Evolutionary conservation across 2,888 invertebrate genomes (phyloP).

Genomic region (Tetanocera ferruginea): DNA sequence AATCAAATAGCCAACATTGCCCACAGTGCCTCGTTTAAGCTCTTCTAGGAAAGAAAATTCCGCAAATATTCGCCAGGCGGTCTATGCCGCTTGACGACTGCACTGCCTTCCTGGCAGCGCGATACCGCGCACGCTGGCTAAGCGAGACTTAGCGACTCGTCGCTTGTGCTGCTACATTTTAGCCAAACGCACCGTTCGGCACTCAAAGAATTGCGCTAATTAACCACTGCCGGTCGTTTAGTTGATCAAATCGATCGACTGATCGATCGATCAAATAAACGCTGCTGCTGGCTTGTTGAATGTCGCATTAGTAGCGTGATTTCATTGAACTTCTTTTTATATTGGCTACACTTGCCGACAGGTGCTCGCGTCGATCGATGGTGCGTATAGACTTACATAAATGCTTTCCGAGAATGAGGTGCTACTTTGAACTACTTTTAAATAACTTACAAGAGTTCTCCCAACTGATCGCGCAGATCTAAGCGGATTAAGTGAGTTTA

Average conservation of each 20-base stretch:
- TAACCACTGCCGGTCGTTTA: slow-evolving; percentile 67
- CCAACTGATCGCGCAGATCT: slow-evolving; percentile 29
- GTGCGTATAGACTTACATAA: slow-evolving; percentile 47
- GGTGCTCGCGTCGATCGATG: slow-evolving; percentile 50
- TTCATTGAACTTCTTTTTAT: slow-evolving; percentile 18
- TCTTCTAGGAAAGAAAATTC: slow-evolving; percentile 37
- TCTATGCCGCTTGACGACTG: background rate
- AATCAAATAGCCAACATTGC: background rate
- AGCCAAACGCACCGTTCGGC: slow-evolving; percentile 55
- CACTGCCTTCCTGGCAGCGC: background rate
- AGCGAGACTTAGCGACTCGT: slow-evolving; percentile 42
- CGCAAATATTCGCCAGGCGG: slow-evolving; percentile 30
- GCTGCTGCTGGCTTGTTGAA: slow-evolving; percentile 7
- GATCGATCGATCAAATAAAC: slow-evolving; percentile 33
- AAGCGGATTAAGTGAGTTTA: background rate
- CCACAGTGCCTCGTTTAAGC: slow-evolving; percentile 30
- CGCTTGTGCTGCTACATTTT: slow-evolving; percentile 12
- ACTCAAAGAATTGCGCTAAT: slow-evolving; percentile 66
- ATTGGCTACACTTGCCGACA: slow-evolving; percentile 47
- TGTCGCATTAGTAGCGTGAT: background rate
- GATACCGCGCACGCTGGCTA: background rate
- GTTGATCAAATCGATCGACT: slow-evolving; percentile 30
- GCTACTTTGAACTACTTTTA: slow-evolving; percentile 45
- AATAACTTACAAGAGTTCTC: slow-evolving; percentile 32
- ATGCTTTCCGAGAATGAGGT: slow-evolving; percentile 61